These are phyloP conservation scores for Lytechinus pictus DNA, from an alignment of 35 echinoderm and acorn worm species.

Conservation along the genomic window DNA sequence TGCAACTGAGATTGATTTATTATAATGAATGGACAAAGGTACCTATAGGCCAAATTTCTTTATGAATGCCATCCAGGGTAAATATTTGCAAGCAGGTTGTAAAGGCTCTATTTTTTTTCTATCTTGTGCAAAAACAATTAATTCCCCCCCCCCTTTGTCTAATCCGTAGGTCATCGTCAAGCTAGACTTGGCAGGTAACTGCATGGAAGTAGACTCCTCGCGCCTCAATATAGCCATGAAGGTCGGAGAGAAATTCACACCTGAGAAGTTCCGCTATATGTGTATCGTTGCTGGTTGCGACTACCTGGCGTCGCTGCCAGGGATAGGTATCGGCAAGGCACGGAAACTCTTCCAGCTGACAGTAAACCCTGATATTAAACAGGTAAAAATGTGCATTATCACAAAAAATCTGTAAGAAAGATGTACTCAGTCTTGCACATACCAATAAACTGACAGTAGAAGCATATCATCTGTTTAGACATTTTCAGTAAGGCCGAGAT, in stretches of 20 bases:
- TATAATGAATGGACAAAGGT: too few species aligned
- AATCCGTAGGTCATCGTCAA: slow-evolving; percentile 78
- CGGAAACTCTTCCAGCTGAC: slow-evolving; percentile 78
- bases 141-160: too few species aligned
- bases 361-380: slow-evolving; percentile 77
- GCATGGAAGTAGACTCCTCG: slow-evolving; percentile 76
- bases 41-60: too few species aligned
- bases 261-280: slow-evolving; percentile 98
- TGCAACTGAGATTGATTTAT: too few species aligned
- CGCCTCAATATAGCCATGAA: slow-evolving; percentile 80
- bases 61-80: too few species aligned
- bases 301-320: slow-evolving; percentile 85
- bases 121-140: too few species aligned
- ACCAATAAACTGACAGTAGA: not conserved
- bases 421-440: not conserved
- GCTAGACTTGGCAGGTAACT: slow-evolving; percentile 82
- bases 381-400: slow-evolving; percentile 40
- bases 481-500: not conserved
- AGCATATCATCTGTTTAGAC: not conserved
- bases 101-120: too few species aligned
- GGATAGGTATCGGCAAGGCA: slow-evolving; percentile 89
- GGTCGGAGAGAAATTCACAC: slow-evolving; percentile 70
- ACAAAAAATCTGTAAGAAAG: too few species aligned
- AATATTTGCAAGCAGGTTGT: too few species aligned
- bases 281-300: slow-evolving; percentile 93